A percentile compares a stretch with the other conserved stretches of the same genome.
Conservation (phyloP, 2,113 vertebrate species). For the Lethenteron reissneri region DNA sequence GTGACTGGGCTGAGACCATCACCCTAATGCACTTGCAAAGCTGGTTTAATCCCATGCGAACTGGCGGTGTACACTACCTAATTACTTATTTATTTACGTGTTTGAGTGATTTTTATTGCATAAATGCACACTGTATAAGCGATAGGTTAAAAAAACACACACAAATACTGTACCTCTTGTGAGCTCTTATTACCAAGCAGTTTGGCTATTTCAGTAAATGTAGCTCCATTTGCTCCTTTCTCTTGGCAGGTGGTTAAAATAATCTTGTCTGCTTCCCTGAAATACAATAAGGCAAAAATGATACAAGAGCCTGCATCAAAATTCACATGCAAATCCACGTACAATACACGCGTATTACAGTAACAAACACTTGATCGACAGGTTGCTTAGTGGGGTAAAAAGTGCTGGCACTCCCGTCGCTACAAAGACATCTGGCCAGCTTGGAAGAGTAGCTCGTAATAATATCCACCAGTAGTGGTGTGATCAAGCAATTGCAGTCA, state of each 20-base stretch:
- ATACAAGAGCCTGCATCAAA: neutral
- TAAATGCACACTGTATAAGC: too few relatives aligned
- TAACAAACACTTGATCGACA: neutral
- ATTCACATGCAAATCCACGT: neutral
- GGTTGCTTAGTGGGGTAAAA: neutral
- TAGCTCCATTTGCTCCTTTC: neutral
- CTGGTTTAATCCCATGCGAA: too few relatives aligned
- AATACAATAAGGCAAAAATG: neutral
- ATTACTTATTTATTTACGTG: neutral
- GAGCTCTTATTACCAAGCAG: neutral
- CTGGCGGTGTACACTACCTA: neutral
- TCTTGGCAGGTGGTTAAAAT: constrained; percentile 2
- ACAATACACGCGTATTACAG: neutral
- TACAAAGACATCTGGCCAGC: neutral
- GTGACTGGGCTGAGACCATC: too few relatives aligned
- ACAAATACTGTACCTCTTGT: neutral
- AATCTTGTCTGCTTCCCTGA: constrained; percentile 2
- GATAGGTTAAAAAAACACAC: too few relatives aligned
- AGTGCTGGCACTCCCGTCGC: neutral
- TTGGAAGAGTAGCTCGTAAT: too few relatives aligned
- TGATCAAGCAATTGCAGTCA: too few relatives aligned
- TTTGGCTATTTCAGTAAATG: neutral
- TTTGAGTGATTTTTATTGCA: neutral
- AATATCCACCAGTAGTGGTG: too few relatives aligned
- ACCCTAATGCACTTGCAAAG: too few relatives aligned